A percentile compares a stretch with the other conserved stretches of the same genome.
phyloP scores from a whole-genome alignment of 2,888 invertebrate species.

The Acanthosepion esculentum region DNA sequence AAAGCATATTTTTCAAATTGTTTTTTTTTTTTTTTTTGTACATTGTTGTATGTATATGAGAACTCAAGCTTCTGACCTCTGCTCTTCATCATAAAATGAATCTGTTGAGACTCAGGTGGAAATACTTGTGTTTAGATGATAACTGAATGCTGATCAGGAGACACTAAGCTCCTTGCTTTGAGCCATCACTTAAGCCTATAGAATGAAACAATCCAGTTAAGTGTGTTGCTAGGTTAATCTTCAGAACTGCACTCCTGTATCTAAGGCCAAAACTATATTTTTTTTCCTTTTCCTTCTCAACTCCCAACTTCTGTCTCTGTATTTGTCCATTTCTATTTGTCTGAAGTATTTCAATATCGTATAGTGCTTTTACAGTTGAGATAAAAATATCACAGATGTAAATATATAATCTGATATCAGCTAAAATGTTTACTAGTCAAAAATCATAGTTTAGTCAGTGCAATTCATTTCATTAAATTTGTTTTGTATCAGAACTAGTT shows the following conservation, averaged over 20 bases:
- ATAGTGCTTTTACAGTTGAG: too few relatives aligned
- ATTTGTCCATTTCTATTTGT: not conserved
- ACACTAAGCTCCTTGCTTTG: not conserved
- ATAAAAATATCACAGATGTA: too few relatives aligned
- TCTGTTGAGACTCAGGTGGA: not conserved
- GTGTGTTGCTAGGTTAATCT: not conserved
- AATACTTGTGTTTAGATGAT: not conserved
- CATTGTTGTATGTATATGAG: not conserved
- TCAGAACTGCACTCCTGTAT: not conserved
- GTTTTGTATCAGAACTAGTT: too few relatives aligned
- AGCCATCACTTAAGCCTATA: not conserved
- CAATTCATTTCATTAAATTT: too few relatives aligned
- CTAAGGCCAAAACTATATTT: not conserved
- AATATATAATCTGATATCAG: too few relatives aligned
- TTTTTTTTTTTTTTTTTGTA: too few relatives aligned
- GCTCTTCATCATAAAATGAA: not conserved
- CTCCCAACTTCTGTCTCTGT: not conserved
- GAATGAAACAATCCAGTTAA: not conserved
- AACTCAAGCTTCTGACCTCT: not conserved
- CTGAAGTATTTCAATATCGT: too few relatives aligned
- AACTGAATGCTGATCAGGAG: not conserved
- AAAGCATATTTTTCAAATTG: too few relatives aligned
- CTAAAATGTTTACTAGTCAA: too few relatives aligned
- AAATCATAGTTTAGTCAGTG: too few relatives aligned
- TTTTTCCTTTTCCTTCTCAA: not conserved